Conservation (phyloP, 1,140 invertebrate species). For the Elysia chlorotica region DNA sequence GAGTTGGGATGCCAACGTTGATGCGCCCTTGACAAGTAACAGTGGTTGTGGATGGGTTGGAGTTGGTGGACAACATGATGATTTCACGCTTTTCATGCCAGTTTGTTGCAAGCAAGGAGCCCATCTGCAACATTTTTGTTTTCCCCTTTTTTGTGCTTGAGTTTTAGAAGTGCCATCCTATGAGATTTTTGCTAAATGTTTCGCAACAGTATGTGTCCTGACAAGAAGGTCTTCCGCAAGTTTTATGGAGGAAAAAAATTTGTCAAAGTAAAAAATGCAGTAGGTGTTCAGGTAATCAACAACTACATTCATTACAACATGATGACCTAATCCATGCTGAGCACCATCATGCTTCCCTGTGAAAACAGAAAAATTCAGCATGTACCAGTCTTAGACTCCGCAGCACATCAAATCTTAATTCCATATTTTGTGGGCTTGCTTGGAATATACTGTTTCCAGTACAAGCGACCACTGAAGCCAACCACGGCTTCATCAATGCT, state of each 20-base stretch:
- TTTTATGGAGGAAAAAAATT: slow-evolving; percentile 18
- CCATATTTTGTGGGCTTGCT: slow-evolving; percentile 62
- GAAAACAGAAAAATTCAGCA: slow-evolving; percentile 7
- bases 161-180: slow-evolving; percentile 10
- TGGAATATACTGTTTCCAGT: slow-evolving; percentile 60
- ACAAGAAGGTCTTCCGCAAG: slow-evolving; percentile 10
- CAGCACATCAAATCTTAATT: slow-evolving; percentile 55
- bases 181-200: not conserved
- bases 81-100: slow-evolving; percentile 20
- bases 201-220: slow-evolving; percentile 6
- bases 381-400: slow-evolving; percentile 26
- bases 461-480: slow-evolving; percentile 58
- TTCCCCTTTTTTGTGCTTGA: not conserved
- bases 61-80: slow-evolving; percentile 17
- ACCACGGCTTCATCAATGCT: slow-evolving; percentile 61
- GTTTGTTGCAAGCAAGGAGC: not conserved
- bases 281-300: not conserved
- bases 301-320: slow-evolving; percentile 1
- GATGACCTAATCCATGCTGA: not conserved
- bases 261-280: slow-evolving; percentile 15
- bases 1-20: not conserved
- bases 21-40: not conserved
- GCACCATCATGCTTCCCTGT: not conserved
- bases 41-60: not conserved
- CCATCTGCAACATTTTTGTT: not conserved